These are phyloP conservation scores for Drosophila prostipennis DNA, from an alignment of 2,888 invertebrate species.

Conservation along the genomic window DNA sequence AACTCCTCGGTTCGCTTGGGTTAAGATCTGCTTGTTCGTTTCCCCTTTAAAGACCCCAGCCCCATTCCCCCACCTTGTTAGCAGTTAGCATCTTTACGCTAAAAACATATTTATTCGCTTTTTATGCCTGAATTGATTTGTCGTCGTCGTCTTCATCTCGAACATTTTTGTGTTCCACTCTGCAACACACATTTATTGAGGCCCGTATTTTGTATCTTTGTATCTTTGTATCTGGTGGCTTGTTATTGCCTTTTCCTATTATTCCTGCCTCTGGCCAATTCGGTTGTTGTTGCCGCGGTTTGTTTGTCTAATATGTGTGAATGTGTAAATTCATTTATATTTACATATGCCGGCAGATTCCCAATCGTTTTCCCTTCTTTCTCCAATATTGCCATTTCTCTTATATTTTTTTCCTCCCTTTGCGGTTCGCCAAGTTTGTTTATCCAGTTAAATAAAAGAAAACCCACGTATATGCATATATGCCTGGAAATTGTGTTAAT, in stretches of 20 bases:
- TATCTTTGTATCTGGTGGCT: constrained; percentile 31
- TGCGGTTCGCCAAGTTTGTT: constrained; percentile 71
- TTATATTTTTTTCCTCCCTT: constrained; percentile 21
- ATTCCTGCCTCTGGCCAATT: constrained; percentile 45
- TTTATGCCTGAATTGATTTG: constrained; percentile 81
- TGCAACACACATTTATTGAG: constrained; percentile 62
- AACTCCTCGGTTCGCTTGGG: constrained; percentile 33
- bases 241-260: constrained; percentile 48
- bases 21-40: constrained; percentile 8
- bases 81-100: constrained; percentile 79
- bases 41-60: no score
- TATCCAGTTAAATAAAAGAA: constrained; percentile 62
- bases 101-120: constrained; percentile 80
- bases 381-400: constrained; percentile 12
- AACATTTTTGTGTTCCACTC: constrained; percentile 55
- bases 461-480: constrained; percentile 22
- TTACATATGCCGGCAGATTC: constrained; percentile 58
- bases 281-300: constrained; percentile 41
- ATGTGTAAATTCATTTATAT: constrained; percentile 66
- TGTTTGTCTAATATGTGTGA: constrained; percentile 47
- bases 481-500: constrained; percentile 65
- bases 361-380: constrained; percentile 45
- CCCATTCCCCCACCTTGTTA: constrained; percentile 54
- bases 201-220: constrained; percentile 49
- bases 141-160: constrained; percentile 70